phyloP scores from a whole-genome alignment of 1,140 invertebrate species.

The Drosophila pachea region DNA sequence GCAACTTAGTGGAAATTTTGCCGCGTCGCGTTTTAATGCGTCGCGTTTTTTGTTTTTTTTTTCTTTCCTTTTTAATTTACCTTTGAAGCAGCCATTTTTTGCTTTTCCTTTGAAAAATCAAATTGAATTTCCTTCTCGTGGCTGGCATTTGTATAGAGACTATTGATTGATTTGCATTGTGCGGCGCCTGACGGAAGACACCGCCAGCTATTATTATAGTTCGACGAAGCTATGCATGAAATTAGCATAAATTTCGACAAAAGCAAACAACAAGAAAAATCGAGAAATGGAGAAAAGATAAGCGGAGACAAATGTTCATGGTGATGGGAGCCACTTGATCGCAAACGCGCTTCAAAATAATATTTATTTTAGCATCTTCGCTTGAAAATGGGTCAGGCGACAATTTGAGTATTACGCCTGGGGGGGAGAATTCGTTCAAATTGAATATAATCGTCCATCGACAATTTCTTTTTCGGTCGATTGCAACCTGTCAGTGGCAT shows the following conservation, averaged over 20 bases:
- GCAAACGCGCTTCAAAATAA: conserved; percentile 19
- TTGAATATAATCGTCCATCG: conserved; percentile 59
- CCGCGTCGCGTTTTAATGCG: conserved; percentile 7
- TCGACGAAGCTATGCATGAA: conserved; percentile 49
- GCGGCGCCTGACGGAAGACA: conserved; percentile 55
- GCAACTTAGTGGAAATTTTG: conserved; percentile 51
- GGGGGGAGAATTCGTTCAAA: conserved; percentile 9
- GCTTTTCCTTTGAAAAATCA: conserved; percentile 17
- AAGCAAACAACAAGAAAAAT: not conserved
- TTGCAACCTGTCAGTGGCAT: conserved; percentile 62
- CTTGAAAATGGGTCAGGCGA: conserved; percentile 51
- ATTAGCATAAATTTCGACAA: conserved; percentile 61
- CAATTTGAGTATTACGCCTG: conserved; percentile 35
- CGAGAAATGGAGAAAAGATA: conserved; percentile 1
- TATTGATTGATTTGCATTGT: conserved; percentile 66
- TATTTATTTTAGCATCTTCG: conserved; percentile 40
- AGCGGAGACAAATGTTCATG: conserved; percentile 10
- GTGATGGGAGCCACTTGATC: conserved; percentile 24
- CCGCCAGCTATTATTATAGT: conserved; percentile 53
- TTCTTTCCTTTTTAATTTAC: conserved; percentile 16
- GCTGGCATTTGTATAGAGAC: conserved; percentile 13
- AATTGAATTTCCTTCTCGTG: conserved; percentile 60
- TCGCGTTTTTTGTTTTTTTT: not conserved
- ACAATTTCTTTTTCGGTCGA: conserved; percentile 31
- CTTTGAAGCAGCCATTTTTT: conserved; percentile 27